Percentiles rank a stretch among this genome's conserved stretches.
Evolutionary conservation across 2,888 invertebrate genomes (phyloP).

Genomic region (Nymphalis polychloros): DNA sequence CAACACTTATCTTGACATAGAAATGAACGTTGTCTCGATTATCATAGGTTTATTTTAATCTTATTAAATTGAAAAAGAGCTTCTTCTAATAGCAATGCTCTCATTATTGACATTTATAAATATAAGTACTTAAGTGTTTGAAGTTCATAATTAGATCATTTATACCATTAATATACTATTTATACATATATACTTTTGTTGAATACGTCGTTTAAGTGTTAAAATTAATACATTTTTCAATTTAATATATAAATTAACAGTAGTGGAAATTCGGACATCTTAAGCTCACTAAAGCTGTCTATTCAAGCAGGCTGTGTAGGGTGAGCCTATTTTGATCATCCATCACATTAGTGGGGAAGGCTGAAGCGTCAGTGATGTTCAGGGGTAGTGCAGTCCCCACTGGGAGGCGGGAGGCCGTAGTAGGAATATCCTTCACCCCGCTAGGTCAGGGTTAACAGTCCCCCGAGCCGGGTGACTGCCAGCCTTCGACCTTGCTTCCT

Average conservation of each 20-base stretch:
- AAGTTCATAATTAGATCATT: no score
- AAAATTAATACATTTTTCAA: not conserved
- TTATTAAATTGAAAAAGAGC: no score
- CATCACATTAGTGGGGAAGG: conserved; percentile 67
- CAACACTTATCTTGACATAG: no score
- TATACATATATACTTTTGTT: no score
- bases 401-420: conserved; percentile 66
- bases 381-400: conserved; percentile 56
- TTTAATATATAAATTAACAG: not conserved
- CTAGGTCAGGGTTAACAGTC: conserved; percentile 81
- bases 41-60: no score
- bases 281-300: not conserved
- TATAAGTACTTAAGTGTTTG: no score
- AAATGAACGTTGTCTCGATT: no score
- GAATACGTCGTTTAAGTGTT: not conserved
- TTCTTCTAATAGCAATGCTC: no score
- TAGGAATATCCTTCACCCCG: conserved; percentile 79
- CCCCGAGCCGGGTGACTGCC: conserved; percentile 73
- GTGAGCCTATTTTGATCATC: conserved; percentile 47
- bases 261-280: not conserved
- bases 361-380: conserved; percentile 69
- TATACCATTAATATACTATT: no score
- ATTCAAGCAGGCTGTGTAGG: conserved; percentile 7
- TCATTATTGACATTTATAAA: no score
- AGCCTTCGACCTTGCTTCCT: conserved; percentile 75